A percentile compares a stretch with the other conserved stretches of the same genome.
Conservation (phyloP, 2,888 invertebrate species). For the Cataglyphis livida region DNA sequence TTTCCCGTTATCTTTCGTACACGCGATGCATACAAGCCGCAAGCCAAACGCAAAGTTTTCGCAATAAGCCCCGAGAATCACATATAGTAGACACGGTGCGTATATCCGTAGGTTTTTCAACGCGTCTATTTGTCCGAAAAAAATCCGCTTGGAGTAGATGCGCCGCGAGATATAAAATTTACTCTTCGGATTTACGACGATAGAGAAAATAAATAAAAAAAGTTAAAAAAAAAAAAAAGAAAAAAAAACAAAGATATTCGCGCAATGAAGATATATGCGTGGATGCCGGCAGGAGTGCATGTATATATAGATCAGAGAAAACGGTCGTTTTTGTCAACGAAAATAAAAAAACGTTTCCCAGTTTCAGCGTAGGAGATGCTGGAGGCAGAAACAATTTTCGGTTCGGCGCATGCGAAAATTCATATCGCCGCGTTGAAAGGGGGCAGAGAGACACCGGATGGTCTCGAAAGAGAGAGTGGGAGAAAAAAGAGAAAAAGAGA, state of each 20-base stretch:
- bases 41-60: slow-evolving; percentile 46
- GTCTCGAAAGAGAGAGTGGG: neutral
- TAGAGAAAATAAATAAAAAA: slow-evolving; percentile 20
- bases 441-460: slow-evolving; percentile 17
- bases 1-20: slow-evolving; percentile 42
- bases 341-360: slow-evolving; percentile 49
- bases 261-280: slow-evolving; percentile 9
- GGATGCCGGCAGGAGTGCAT: neutral
- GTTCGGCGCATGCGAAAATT: slow-evolving; percentile 61
- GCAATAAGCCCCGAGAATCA: slow-evolving; percentile 42
- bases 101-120: slow-evolving; percentile 26
- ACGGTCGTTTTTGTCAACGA: slow-evolving; percentile 42
- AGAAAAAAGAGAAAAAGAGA: neutral
- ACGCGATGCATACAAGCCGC: slow-evolving; percentile 27
- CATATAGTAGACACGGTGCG: slow-evolving; percentile 12
- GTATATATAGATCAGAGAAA: slow-evolving; percentile 40
- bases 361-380: slow-evolving; percentile 47
- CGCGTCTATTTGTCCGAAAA: slow-evolving; percentile 42
- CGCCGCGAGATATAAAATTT: slow-evolving; percentile 49
- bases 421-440: slow-evolving; percentile 53
- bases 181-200: slow-evolving; percentile 52
- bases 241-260: slow-evolving; percentile 14
- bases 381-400: slow-evolving; percentile 64
- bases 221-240: neutral
- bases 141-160: slow-evolving; percentile 33